Conservation (phyloP, 2,113 vertebrate genomes). For the Pygoscelis antarcticus region DNA sequence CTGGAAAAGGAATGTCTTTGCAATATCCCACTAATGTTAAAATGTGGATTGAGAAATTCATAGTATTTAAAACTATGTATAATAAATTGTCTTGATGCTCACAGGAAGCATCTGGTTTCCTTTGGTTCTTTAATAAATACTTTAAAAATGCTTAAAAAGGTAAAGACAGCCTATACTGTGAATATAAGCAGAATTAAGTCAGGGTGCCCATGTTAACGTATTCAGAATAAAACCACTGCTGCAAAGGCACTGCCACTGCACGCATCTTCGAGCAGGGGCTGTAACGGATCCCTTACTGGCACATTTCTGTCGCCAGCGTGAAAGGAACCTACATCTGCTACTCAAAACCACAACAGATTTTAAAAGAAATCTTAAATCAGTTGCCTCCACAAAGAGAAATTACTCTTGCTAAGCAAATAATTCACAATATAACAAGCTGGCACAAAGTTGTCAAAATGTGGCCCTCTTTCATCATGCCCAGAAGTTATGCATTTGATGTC, state of each 20-base stretch:
- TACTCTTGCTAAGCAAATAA: slow-evolving; percentile 59
- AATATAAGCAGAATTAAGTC: slow-evolving; percentile 87
- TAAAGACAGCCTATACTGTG: slow-evolving; percentile 87
- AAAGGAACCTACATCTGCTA: slow-evolving; percentile 75
- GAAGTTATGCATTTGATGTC: slow-evolving; percentile 36
- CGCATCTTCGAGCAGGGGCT: slow-evolving; percentile 15
- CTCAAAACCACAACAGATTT: slow-evolving; percentile 74
- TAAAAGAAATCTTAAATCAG: slow-evolving; percentile 61
- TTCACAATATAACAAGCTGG: slow-evolving; percentile 62
- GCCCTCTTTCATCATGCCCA: slow-evolving; percentile 41
- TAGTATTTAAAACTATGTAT: slow-evolving; percentile 83
- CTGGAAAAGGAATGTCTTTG: slow-evolving; percentile 85
- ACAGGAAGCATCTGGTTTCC: slow-evolving; percentile 77
- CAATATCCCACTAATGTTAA: slow-evolving; percentile 81
- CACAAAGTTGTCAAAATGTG: slow-evolving; percentile 37
- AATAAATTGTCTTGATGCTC: slow-evolving; percentile 80
- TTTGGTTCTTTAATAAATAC: slow-evolving; percentile 91
- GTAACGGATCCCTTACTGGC: slow-evolving; percentile 43
- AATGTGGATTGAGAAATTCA: slow-evolving; percentile 81
- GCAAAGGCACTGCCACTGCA: slow-evolving; percentile 67
- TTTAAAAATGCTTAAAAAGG: slow-evolving; percentile 89
- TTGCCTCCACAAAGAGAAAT: slow-evolving; percentile 80
- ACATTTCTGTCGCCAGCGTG: slow-evolving; percentile 64
- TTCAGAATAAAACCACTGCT: slow-evolving; percentile 48
- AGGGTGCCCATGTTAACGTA: slow-evolving; percentile 61